Conservation (phyloP, 2,888 invertebrate genomes). For the Amiota mariae region DNA sequence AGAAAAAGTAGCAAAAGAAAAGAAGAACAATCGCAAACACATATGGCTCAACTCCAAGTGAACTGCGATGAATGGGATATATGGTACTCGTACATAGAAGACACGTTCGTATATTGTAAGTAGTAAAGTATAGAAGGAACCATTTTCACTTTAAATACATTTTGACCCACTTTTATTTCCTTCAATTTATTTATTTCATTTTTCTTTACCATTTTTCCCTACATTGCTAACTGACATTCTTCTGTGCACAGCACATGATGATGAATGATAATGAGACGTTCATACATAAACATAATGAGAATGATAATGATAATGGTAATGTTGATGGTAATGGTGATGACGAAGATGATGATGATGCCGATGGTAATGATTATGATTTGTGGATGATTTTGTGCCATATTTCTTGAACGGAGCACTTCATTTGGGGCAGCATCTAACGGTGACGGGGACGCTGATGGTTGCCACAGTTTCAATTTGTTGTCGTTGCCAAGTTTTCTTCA, state of each 20-base stretch:
- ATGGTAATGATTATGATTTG: background rate
- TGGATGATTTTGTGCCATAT: slow-evolving; percentile 23
- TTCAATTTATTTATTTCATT: background rate
- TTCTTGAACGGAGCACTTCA: slow-evolving; percentile 23
- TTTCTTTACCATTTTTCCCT: background rate
- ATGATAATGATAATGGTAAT: background rate
- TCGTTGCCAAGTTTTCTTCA: slow-evolving; percentile 18
- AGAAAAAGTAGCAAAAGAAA: too few relatives aligned
- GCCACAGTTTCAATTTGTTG: background rate
- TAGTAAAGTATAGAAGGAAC: too few relatives aligned
- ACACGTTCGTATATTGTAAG: too few relatives aligned
- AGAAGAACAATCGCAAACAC: too few relatives aligned
- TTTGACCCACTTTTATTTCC: slow-evolving; percentile 16
- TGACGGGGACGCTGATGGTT: background rate
- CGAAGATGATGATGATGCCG: background rate
- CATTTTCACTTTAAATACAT: slow-evolving; percentile 16
- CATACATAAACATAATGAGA: background rate
- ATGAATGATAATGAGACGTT: slow-evolving; percentile 22
- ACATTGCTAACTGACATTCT: background rate
- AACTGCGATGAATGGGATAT: too few relatives aligned
- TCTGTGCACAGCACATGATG: slow-evolving; percentile 16
- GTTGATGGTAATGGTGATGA: background rate
- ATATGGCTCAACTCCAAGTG: too few relatives aligned
- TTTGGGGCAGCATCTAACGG: slow-evolving; percentile 13
- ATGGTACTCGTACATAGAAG: too few relatives aligned